phyloP scores from a whole-genome alignment of 2,797 vertebrate genomes.

The Anguilla obscura region DNA sequence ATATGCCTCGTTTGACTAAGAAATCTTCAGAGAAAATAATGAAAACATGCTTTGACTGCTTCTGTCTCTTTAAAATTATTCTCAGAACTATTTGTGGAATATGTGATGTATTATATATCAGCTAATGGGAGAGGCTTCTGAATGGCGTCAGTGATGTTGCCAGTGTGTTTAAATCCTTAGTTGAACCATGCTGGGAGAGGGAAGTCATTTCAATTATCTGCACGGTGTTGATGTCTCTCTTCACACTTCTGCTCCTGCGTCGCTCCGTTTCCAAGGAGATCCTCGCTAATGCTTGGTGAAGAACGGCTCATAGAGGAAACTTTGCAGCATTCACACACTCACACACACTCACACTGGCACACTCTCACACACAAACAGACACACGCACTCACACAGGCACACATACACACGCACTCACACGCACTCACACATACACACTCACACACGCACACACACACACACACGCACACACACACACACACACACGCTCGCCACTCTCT shows the following conservation, averaged over 20 bases:
- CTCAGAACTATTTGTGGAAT: too few species aligned
- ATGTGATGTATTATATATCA: neutral
- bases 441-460: neutral
- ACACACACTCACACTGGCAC: neutral
- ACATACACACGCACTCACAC: neutral
- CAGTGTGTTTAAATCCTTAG: slow-evolving; percentile 11
- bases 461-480: neutral
- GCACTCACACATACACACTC: neutral
- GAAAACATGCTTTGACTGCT: too few species aligned
- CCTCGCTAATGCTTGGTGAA: neutral
- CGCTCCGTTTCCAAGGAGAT: neutral
- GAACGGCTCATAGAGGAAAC: slow-evolving; percentile 4
- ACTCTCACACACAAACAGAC: neutral
- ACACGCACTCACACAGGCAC: neutral
- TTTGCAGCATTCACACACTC: neutral
- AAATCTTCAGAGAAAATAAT: too few species aligned
- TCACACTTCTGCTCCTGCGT: neutral
- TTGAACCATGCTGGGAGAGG: neutral
- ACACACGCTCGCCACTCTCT: neutral
- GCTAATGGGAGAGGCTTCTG: neutral
- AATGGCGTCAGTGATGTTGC: neutral
- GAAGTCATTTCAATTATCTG: slow-evolving; percentile 1
- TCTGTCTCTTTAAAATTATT: too few species aligned
- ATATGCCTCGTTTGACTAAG: too few species aligned
- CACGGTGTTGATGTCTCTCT: slow-evolving; percentile 3